phyloP scores from a whole-genome alignment of 2,888 invertebrate genomes.

The Tridacna gigas region DNA sequence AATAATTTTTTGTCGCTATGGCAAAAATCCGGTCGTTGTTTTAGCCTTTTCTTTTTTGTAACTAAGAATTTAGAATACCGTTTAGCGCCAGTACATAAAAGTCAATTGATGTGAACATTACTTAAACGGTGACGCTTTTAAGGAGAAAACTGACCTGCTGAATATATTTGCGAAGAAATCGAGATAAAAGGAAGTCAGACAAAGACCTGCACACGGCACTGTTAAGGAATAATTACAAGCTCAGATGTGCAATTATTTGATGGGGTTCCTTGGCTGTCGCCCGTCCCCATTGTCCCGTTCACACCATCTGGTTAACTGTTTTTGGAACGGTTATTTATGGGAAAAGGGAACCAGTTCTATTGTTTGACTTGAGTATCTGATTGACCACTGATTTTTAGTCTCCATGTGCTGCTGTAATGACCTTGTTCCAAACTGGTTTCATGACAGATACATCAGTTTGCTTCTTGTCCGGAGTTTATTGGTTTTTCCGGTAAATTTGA shows the following conservation, averaged over 20 bases:
- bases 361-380: slow-evolving; percentile 20
- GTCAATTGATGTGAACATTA: no score
- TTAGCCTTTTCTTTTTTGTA: no score
- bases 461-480: not conserved
- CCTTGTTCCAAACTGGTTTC: not conserved
- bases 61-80: no score
- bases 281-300: slow-evolving; percentile 26
- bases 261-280: slow-evolving; percentile 9
- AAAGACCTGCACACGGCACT: slow-evolving; percentile 20
- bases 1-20: no score
- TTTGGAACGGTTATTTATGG: slow-evolving; percentile 32
- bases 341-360: slow-evolving; percentile 29
- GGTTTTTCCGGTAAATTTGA: slow-evolving; percentile 27
- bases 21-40: no score
- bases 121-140: no score
- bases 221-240: slow-evolving; percentile 35
- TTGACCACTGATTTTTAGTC: slow-evolving; percentile 19
- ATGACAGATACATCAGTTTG: slow-evolving; percentile 6
- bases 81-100: no score
- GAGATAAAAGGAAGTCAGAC: slow-evolving; percentile 9
- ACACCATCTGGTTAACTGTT: slow-evolving; percentile 51
- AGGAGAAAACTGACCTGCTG: no score
- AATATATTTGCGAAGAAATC: no score
- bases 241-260: slow-evolving; percentile 33
- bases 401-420: not conserved